Evolutionary conservation across 2,113 vertebrate genomes (phyloP), one percentile per base, ranked within the genome.

Genomic region (Trogon surrucura): DNA sequence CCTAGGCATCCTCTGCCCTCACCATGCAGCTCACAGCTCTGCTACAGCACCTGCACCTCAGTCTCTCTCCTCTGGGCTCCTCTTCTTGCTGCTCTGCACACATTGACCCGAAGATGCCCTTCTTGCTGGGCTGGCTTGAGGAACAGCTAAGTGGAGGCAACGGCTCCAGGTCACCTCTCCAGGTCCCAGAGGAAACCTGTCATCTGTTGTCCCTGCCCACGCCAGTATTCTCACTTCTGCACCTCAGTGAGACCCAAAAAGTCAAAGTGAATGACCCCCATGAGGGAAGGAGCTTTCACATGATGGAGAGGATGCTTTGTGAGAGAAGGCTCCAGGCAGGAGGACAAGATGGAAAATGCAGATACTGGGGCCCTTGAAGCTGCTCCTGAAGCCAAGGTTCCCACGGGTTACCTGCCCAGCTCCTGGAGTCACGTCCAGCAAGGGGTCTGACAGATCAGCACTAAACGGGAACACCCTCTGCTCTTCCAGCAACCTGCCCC

Each of bases 231-330:
- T 83, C 62, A 15, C 34, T 72, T 54, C 7, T 47, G 19, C 71
- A 45, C 17, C 16, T 67, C 22, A 69, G 22, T 20, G 27, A 29
- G 17, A 83, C 17, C 6, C 38, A 29, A 67, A 64, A 64, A 47
- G 14, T 12, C 0, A 3, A 62, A 74, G 16, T 5, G 44, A 91
- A 66, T 32, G 32, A 30, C 1, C 1, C 2, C 9, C 13, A 19
- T 8, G 66, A 64, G 23, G 48, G 22, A 93, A 66, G 19, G 27
- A 67, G 26, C 19, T 60, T 73, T 80, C 50, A 45, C 6, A 34
- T 1, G 12, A 5, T 6, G 26, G 15, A 56, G 19, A 47, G 7
- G 15, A 34, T 60, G 12, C 36, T 50, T 61, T 65, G 58, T 54
- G 47, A 83, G 36, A 77, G 18, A 22, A 60, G 19, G 4, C 3